phyloP scores from a whole-genome alignment of 2,888 invertebrate genomes.

The Caenorhabditis sp. region DNA sequence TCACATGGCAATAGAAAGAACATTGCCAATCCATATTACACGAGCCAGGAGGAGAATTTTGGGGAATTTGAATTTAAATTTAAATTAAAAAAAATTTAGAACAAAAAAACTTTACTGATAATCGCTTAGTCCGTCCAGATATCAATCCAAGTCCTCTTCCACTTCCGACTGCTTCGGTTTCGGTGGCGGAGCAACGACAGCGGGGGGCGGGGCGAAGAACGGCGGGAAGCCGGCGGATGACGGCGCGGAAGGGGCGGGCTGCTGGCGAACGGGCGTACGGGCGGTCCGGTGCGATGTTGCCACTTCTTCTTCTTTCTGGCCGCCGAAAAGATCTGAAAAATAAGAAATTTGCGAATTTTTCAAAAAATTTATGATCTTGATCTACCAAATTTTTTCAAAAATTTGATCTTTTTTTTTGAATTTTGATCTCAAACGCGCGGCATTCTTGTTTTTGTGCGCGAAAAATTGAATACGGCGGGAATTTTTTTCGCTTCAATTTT shows the following conservation, averaged over 20 bases:
- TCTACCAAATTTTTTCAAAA: too few species aligned
- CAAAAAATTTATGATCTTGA: too few species aligned
- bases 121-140: too few species aligned
- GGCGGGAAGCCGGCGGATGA: not conserved
- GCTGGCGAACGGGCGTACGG: conserved; percentile 23
- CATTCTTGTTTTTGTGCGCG: too few species aligned
- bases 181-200: not conserved
- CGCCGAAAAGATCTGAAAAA: conserved; percentile 40
- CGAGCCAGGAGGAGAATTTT: too few species aligned
- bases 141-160: conserved; percentile 50
- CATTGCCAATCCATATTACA: not conserved
- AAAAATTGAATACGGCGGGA: too few species aligned
- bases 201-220: not conserved
- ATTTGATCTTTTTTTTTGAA: too few species aligned
- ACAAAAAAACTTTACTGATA: too few species aligned
- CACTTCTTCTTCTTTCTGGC: conserved; percentile 35
- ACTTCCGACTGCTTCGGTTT: conserved; percentile 19
- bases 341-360: not conserved
- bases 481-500: too few species aligned
- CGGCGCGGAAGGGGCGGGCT: conserved; percentile 3
- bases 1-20: conserved; percentile 17
- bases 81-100: too few species aligned
- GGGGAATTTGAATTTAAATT: too few species aligned
- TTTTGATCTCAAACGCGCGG: too few species aligned
- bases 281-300: conserved; percentile 46